These are phyloP conservation scores for Mobula birostris DNA, from an alignment of 2,113 vertebrate genomes.

Conservation along the genomic window DNA sequence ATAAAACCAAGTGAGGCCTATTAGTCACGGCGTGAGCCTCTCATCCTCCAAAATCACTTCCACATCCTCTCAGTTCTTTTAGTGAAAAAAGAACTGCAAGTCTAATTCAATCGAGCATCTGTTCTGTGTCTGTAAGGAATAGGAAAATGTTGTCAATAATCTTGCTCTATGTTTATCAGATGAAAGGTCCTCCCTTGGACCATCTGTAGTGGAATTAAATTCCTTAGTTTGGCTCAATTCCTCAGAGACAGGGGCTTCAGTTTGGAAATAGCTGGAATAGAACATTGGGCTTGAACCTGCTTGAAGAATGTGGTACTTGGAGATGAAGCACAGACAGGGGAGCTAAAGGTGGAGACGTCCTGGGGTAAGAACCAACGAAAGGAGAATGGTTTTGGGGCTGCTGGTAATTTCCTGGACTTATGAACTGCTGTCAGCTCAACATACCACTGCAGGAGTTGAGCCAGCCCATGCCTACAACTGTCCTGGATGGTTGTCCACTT, in stretches of 20 bases:
- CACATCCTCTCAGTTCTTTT: not conserved
- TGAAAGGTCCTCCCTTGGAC: not conserved
- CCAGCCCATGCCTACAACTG: no score
- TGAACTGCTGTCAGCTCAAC: no score
- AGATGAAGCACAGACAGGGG: not conserved
- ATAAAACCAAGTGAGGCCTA: constrained; percentile 15
- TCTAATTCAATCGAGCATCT: not conserved
- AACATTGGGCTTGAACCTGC: not conserved
- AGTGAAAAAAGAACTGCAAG: not conserved
- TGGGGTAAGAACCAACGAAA: no score
- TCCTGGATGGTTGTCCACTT: no score
- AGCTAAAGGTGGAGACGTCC: not conserved
- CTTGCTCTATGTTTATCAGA: not conserved
- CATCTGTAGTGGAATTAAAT: not conserved
- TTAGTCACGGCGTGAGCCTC: not conserved
- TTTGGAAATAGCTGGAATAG: not conserved
- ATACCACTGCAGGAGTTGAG: no score
- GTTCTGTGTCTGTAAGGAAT: not conserved
- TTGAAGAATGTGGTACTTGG: not conserved
- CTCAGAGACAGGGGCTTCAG: not conserved
- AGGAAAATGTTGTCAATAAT: not conserved
- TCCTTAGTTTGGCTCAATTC: not conserved
- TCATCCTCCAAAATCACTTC: constrained; percentile 14
- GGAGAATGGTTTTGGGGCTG: no score
- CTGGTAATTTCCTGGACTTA: no score